Evolutionary conservation across 1,140 invertebrate genomes (phyloP).

Genomic region (Drosophila punjabiensis): DNA sequence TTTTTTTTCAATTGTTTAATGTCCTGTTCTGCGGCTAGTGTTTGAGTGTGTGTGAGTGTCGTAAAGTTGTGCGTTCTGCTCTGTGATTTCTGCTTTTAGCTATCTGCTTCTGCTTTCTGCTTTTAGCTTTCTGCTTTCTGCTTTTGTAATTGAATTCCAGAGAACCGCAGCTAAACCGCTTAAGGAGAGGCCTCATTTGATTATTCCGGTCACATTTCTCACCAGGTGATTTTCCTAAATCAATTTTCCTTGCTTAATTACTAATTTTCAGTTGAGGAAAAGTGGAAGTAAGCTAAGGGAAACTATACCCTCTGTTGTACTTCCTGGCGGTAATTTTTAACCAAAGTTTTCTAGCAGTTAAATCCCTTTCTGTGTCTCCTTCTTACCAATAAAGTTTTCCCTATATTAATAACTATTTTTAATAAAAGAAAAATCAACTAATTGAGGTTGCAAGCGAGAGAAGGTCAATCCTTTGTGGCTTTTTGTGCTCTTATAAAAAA

Average conservation of each 20-base stretch:
- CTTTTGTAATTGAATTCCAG: conserved; percentile 1
- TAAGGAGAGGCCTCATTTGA: not conserved
- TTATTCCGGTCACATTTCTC: conserved; percentile 10
- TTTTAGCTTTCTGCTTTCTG: not conserved
- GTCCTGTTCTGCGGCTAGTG: conserved; percentile 49
- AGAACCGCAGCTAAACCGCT: conserved; percentile 3
- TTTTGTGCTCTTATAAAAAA: not conserved
- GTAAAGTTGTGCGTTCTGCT: not conserved
- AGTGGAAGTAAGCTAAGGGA: not conserved
- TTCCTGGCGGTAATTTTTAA: not conserved
- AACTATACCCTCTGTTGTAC: not conserved
- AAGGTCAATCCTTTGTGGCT: not conserved
- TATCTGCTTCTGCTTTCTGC: not conserved
- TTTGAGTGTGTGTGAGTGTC: conserved; percentile 5
- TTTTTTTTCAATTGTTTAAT: conserved; percentile 62
- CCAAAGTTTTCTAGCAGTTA: too few relatives aligned
- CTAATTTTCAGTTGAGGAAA: not conserved
- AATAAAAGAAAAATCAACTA: not conserved
- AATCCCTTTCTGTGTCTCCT: too few relatives aligned
- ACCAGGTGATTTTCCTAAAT: conserved; percentile 3
- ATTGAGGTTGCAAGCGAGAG: not conserved
- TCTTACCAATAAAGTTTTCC: not conserved
- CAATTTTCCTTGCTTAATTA: not conserved
- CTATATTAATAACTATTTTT: not conserved
- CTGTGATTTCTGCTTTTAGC: not conserved